Conservation (phyloP, 2,797 vertebrate genomes). For the Rhadinocentrus ornatus region DNA sequence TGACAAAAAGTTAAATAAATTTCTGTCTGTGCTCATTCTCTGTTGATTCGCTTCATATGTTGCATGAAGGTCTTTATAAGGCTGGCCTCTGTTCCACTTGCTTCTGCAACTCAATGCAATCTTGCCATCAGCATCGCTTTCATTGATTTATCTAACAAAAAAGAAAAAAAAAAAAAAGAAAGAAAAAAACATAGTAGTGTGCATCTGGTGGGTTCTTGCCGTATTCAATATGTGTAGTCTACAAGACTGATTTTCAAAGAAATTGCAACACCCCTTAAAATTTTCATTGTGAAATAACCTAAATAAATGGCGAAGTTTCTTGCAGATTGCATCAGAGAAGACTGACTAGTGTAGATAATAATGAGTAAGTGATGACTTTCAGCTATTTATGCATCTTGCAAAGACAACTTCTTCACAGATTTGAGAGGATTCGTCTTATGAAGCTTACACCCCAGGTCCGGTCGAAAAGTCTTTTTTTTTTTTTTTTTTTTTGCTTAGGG, state of each 20-base stretch:
- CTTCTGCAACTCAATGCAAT: neutral
- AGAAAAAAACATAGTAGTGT: neutral
- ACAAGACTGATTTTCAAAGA: neutral
- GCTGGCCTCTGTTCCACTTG: neutral
- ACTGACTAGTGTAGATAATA: neutral
- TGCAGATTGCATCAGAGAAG: conserved; percentile 17
- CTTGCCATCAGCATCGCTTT: neutral
- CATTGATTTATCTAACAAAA: neutral
- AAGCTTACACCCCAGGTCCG: neutral
- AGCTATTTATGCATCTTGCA: neutral
- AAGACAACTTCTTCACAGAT: neutral
- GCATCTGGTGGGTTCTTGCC: neutral
- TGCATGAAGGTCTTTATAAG: neutral
- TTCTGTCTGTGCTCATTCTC: neutral
- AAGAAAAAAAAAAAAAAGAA: neutral
- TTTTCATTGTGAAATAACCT: conserved; percentile 12
- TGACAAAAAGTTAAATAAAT: neutral
- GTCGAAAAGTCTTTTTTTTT: neutral
- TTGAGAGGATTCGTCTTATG: neutral
- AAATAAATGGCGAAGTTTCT: conserved; percentile 2
- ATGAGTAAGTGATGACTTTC: neutral
- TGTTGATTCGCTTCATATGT: neutral
- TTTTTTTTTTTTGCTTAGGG: neutral
- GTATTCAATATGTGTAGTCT: neutral
- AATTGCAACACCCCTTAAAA: conserved; percentile 10